These are phyloP conservation scores for Mycetomoellerius zeteki DNA, from an alignment of 1,140 invertebrate genomes.

Conservation along the genomic window DNA sequence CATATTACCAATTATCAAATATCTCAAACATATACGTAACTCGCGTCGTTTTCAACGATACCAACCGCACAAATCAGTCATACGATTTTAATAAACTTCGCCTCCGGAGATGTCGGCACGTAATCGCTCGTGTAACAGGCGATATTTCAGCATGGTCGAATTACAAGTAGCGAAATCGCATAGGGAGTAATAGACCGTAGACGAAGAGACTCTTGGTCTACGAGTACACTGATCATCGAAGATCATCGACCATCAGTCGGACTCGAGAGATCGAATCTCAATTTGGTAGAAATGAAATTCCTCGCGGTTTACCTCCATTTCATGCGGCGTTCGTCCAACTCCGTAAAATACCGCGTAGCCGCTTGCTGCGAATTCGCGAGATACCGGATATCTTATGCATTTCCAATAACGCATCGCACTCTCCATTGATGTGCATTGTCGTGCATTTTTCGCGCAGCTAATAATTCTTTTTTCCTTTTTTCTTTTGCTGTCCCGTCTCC, in stretches of 20 bases:
- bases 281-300: constrained; percentile 62
- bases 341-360: background rate
- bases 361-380: constrained; percentile 41
- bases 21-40: background rate
- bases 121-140: constrained; percentile 38
- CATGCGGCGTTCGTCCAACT: background rate
- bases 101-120: constrained; percentile 27
- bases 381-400: constrained; percentile 51
- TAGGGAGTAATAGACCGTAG: background rate
- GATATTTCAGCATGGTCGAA: constrained; percentile 40
- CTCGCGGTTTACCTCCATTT: background rate
- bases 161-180: constrained; percentile 29
- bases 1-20: constrained; percentile 38
- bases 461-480: background rate
- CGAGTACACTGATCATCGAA: background rate
- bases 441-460: constrained; percentile 9
- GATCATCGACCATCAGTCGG: background rate
- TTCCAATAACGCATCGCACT: constrained; percentile 44
- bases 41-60: constrained; percentile 25
- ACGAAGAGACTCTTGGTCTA: background rate
- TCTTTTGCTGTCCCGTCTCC: background rate
- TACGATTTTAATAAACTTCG: constrained; percentile 58
- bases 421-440: too few species aligned
- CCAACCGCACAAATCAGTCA: constrained; percentile 39
- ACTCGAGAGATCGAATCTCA: constrained; percentile 40